Evolutionary conservation across 2,113 vertebrate species (phyloP).

Genomic region (Rhegmatorhina hoffmannsi): DNA sequence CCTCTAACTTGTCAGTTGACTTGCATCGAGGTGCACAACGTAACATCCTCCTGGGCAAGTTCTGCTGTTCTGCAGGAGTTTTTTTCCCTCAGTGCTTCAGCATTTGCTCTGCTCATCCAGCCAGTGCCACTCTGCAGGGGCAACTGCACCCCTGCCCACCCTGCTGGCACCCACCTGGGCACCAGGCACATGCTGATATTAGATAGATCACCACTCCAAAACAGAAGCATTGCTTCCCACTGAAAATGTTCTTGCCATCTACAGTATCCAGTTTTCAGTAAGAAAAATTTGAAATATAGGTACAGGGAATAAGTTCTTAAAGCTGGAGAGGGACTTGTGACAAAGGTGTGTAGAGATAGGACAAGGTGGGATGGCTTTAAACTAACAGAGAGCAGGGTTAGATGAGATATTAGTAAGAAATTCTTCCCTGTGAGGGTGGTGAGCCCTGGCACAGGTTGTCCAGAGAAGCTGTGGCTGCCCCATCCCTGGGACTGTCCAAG

Average conservation of each 20-base stretch:
- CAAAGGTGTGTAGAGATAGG: background rate
- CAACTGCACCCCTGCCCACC: accelerated
- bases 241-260: background rate
- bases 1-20: background rate
- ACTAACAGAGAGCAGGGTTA: background rate
- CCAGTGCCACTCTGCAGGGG: background rate
- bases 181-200: accelerated
- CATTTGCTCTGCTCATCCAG: background rate
- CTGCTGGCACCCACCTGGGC: background rate
- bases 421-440: accelerated
- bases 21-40: accelerated
- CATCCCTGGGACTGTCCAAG: background rate
- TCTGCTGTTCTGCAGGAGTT: background rate
- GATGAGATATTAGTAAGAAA: background rate
- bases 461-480: background rate
- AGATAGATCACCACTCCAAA: accelerated
- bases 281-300: background rate
- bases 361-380: background rate
- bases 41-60: background rate
- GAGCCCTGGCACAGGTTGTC: background rate
- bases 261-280: accelerated
- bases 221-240: background rate
- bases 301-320: background rate
- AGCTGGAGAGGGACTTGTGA: background rate
- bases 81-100: background rate